Base-by-base conservation (phyloP, 2,888 invertebrate genomes). In the Melanophora roralis region DNA sequence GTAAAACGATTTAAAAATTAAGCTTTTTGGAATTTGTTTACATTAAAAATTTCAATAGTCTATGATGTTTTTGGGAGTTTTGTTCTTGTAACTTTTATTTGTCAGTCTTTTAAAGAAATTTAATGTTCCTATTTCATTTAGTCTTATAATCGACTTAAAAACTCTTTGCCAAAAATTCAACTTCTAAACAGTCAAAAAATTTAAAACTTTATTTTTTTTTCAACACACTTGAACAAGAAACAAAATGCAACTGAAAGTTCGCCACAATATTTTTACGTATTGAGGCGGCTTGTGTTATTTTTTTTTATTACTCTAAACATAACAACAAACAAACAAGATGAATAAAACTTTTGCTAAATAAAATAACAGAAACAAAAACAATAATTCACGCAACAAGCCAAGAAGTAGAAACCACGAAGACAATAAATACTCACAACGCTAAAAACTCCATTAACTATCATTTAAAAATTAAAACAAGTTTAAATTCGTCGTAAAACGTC, bases 201-300 rank as follows among this genome's bases (percentile, higher is more conserved):
- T 40, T 21, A n/a, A 60, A 19, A 14, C 43, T n/a, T 40, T 38
- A 21, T 38, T 59, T 60, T 78, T 12, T 67, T 45, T 67, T 67
- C 65, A 65, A 81, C 83, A 82, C 83, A 76, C 80, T 80, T 84
- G 83, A 83, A 78, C 83, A 83, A 84, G 82, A 81, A 83, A 84
- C 85, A 82, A 83, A 85, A 82, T 85, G 85, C 84, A 85, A 82
- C 84, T 84, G 82, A 84, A 82, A 77, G 77, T 83, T 83, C 65
- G 81, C 72, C 51, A 47, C 80, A 78, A 78, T 67, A 78, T 53
- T 72, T 82, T 84, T 83, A 69, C 79, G 78, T 76, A 81, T 75
- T 83, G 79, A 81, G 78, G 80, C 83, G 69, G 67, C 79, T 81
- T 36, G 60, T 57, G n/a, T 65, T 38, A 34, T 38, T 32, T 32